Conservation (phyloP, 2,888 invertebrate genomes). For the Lasius fuliginosus region DNA sequence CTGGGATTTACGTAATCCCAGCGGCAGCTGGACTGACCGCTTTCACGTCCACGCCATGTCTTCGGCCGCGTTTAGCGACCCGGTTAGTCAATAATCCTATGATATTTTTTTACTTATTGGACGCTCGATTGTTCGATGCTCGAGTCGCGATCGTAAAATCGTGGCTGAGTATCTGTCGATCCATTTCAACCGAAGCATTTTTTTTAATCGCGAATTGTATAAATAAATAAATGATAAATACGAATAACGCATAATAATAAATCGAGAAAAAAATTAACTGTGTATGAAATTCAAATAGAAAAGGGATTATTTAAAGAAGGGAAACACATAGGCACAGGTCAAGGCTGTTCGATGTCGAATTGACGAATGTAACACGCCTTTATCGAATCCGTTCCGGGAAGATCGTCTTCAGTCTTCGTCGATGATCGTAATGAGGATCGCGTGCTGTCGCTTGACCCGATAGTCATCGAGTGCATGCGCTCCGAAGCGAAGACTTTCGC, state of each 20-base stretch:
- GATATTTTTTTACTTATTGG: constrained; percentile 58
- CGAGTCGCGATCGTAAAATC: neutral
- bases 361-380: neutral
- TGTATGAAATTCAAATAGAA: neutral
- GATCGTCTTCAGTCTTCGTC: neutral
- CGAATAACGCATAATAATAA: neutral
- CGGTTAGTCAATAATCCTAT: constrained; percentile 59
- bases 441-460: constrained; percentile 44
- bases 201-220: neutral
- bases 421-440: constrained; percentile 35
- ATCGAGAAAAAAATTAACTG: neutral
- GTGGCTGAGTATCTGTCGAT: neutral
- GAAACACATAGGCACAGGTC: constrained; percentile 7
- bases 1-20: constrained; percentile 81
- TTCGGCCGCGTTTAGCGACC: constrained; percentile 70
- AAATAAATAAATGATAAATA: neutral
- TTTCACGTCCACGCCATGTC: constrained; percentile 80
- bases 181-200: neutral
- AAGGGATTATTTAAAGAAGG: neutral
- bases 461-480: constrained; percentile 54
- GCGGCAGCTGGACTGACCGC: constrained; percentile 80
- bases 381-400: neutral
- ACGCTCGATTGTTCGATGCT: neutral
- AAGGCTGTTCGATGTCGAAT: neutral
- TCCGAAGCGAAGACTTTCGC: constrained; percentile 73